Evolutionary conservation across 2,113 vertebrate species (phyloP), one percentile per base, ranked within the genome.

Genomic region (Dermatemys mawii): DNA sequence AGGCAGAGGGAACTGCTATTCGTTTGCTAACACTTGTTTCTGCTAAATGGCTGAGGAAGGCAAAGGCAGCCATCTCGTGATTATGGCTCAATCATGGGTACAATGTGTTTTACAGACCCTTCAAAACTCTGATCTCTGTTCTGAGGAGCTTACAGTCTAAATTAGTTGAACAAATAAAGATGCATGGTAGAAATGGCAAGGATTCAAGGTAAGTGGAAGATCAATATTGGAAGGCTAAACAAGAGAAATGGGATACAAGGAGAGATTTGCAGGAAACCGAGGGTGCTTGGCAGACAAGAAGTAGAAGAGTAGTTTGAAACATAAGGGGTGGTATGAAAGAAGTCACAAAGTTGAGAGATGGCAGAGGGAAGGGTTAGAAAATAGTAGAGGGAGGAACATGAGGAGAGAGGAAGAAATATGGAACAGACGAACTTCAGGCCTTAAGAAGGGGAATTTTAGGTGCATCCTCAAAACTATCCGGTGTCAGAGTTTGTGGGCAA

Each of bases 11-110:
- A 90, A 93, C 78, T 54, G 89, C 48, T 85, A 84, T 67, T 93
- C 92, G 87, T 90, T 86, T 21, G 35, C 88, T 96, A 96, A 97
- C 91, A 88, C 95, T 95, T 91, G 94, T 85, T 97, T 86, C 88
- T 94, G 81, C 85, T 95, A 93, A 78, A 78, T 87, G 92, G 90
- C 84, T 87, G 73, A 51, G 49, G 55, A 95, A 95, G 90, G 51
- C 84, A 82, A 91, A 92, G 80, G 41, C 84, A 93, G 84, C 35
- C 80, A 84, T 51, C 26, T 73, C 51, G 7, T n/a, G 51, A 89
- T 85, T 90, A 93, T 90, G 48, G 63, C 60, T 63, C 60, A n/a
- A n/a, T 17, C 55, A 57, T 1, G 6, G 12, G 83, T 3, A 81
- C 80, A 11, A 70, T 84, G 51, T 78, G 70, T 81, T 96, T 91